phyloP scores from a whole-genome alignment of 2,113 vertebrate species.

The Indicator maculatus region DNA sequence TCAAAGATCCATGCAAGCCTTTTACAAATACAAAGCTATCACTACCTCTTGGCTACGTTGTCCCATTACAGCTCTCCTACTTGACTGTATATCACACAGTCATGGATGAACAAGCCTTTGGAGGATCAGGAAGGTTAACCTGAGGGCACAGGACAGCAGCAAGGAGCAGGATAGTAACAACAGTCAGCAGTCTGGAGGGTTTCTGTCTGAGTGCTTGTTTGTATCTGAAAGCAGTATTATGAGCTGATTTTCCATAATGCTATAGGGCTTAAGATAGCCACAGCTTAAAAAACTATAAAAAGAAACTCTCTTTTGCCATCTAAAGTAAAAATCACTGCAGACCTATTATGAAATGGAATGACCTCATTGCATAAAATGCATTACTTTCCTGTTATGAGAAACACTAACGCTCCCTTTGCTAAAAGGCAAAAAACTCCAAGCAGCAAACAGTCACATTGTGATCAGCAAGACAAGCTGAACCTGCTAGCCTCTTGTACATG shows the following conservation, averaged over 20 bases:
- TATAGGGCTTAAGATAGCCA: constrained; percentile 24
- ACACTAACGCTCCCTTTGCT: background rate
- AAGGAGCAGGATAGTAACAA: background rate
- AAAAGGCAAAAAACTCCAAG: background rate
- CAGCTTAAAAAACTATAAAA: constrained; percentile 46
- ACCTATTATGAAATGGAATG: constrained; percentile 33
- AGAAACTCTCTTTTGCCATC: constrained; percentile 34
- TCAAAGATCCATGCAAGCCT: background rate
- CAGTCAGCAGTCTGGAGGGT: background rate
- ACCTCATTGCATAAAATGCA: constrained; percentile 43
- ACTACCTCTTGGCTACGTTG: background rate
- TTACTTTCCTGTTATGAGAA: background rate
- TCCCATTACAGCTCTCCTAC: background rate
- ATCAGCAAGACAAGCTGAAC: background rate
- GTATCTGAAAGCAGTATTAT: background rate
- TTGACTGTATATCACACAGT: background rate
- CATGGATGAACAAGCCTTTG: background rate
- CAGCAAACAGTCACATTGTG: background rate
- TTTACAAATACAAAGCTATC: background rate
- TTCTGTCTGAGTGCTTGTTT: background rate
- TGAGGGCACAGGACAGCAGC: background rate
- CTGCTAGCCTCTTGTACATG: background rate
- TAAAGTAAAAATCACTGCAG: constrained; percentile 34
- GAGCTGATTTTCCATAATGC: constrained; percentile 1
- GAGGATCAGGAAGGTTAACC: background rate